Conservation (phyloP, 2,888 invertebrate genomes). For the Conomelus anceps region DNA sequence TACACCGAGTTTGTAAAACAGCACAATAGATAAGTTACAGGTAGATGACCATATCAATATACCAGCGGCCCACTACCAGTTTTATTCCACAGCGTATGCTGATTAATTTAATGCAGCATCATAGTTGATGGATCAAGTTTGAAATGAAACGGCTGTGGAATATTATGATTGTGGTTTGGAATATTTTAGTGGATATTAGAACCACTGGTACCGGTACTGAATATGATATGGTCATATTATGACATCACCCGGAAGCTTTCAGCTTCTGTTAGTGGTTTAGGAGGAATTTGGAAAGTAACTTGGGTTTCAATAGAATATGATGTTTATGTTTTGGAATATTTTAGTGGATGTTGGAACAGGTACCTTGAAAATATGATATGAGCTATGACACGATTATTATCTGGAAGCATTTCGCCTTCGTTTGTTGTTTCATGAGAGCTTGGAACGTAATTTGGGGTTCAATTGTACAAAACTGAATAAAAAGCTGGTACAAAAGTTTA, state of each 20-base stretch:
- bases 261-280: too few relatives aligned
- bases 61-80: neutral
- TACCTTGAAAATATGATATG: neutral
- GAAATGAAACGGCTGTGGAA: neutral
- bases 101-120: neutral
- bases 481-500: too few relatives aligned
- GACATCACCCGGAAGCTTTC: too few relatives aligned
- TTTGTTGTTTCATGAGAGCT: too few relatives aligned
- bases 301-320: too few relatives aligned
- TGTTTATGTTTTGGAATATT: neutral
- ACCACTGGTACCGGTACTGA: neutral
- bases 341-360: neutral
- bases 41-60: neutral
- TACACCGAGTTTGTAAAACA: neutral
- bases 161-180: neutral
- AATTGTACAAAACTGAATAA: too few relatives aligned
- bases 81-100: neutral
- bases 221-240: too few relatives aligned
- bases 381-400: too few relatives aligned
- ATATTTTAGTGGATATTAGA: neutral
- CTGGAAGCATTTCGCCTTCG: too few relatives aligned
- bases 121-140: neutral
- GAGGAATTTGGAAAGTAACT: too few relatives aligned
- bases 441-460: too few relatives aligned
- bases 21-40: too few relatives aligned